Conservation (phyloP, 2,113 vertebrate species). For the Hypomesus transpacificus region DNA sequence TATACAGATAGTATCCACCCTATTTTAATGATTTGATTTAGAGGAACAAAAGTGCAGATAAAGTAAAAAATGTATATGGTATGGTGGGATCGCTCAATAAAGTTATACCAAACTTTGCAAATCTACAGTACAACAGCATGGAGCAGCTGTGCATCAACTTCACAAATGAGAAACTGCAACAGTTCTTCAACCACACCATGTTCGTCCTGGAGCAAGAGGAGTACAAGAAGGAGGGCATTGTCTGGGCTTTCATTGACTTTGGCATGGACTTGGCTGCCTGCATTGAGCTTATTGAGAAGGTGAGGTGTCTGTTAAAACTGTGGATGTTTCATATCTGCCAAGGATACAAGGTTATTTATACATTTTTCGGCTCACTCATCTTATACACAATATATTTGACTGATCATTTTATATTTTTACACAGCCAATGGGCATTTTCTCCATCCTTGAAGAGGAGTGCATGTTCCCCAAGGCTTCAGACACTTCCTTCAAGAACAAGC, state of each 20-base stretch:
- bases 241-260: slow-evolving; percentile 89
- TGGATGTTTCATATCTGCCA: too few species aligned
- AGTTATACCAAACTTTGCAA: too few species aligned
- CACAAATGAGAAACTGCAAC: slow-evolving; percentile 81
- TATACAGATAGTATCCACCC: too few species aligned
- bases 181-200: slow-evolving; percentile 77
- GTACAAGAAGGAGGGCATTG: slow-evolving; percentile 74
- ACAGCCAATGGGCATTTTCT: slow-evolving; percentile 77
- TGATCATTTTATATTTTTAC: neutral
- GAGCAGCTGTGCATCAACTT: slow-evolving; percentile 81
- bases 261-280: slow-evolving; percentile 88
- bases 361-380: too few species aligned
- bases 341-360: too few species aligned
- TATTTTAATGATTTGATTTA: too few species aligned
- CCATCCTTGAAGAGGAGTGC: slow-evolving; percentile 74
- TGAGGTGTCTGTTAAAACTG: slow-evolving; percentile 32
- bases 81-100: too few species aligned
- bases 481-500: slow-evolving; percentile 83
- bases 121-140: slow-evolving; percentile 74
- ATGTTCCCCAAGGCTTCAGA: slow-evolving; percentile 68
- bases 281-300: slow-evolving; percentile 88
- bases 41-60: too few species aligned
- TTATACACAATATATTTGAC: neutral
- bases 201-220: slow-evolving; percentile 78
- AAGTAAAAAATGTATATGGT: too few species aligned